These are phyloP conservation scores for Hipposideros armiger DNA, from an alignment of 2,113 vertebrate species.

Conservation along the genomic window DNA sequence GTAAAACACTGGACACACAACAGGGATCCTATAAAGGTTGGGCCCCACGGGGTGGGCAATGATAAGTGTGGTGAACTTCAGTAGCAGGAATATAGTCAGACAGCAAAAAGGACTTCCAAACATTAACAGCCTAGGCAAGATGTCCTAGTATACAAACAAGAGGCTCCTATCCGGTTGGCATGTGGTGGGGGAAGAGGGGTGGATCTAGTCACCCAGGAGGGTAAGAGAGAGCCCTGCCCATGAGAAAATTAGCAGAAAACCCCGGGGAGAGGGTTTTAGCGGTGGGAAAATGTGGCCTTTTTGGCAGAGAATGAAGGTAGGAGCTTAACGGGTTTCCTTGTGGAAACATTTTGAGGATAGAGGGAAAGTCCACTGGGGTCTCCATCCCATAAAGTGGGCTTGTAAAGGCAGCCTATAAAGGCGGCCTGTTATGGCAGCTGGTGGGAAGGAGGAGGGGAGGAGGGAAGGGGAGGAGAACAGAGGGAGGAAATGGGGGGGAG, in stretches of 20 bases:
- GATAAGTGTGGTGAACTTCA: not conserved
- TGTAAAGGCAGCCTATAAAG: slow-evolving; percentile 78
- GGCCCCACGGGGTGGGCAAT: not conserved
- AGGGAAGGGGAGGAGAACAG: not conserved
- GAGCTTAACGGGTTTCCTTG: slow-evolving; percentile 78
- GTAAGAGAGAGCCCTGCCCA: not conserved
- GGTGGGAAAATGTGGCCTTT: slow-evolving; percentile 77
- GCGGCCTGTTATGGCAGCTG: slow-evolving; percentile 69
- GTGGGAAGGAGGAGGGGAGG: not conserved
- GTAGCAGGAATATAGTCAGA: not conserved
- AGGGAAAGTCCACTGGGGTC: slow-evolving; percentile 76
- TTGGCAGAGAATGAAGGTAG: slow-evolving; percentile 80
- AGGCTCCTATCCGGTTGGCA: not conserved
- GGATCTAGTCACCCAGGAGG: not conserved
- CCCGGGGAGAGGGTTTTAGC: slow-evolving; percentile 65
- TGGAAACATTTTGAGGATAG: slow-evolving; percentile 74
- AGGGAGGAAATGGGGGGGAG: not conserved
- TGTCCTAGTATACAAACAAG: not conserved
- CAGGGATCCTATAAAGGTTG: not conserved
- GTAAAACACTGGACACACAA: not conserved
- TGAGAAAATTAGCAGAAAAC: slow-evolving; percentile 59
- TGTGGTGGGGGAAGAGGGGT: not conserved
- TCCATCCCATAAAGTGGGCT: slow-evolving; percentile 76
- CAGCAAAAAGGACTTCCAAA: not conserved
- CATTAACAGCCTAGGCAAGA: not conserved